Conservation (phyloP, 1,140 invertebrate species). For the Brachionus sp. region DNA sequence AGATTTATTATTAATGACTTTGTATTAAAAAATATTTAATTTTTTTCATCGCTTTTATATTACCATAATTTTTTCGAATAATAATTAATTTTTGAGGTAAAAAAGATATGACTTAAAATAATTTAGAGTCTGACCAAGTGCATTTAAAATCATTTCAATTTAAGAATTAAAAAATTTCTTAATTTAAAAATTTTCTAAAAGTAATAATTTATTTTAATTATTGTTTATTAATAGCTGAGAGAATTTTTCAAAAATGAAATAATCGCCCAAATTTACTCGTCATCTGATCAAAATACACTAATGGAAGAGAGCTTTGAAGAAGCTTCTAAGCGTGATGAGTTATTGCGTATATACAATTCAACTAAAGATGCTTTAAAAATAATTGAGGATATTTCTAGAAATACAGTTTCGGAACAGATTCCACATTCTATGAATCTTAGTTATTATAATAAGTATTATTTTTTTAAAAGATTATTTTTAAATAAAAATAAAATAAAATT, state of each 20-base stretch:
- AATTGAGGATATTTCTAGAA: conserved; percentile 95
- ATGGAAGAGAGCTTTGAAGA: conserved; percentile 99
- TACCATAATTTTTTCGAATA: no score
- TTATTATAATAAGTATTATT: not conserved
- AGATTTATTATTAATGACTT: no score
- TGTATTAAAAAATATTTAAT: no score
- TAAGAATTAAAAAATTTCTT: no score
- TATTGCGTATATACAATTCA: conserved; percentile 97
- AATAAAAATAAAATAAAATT: not conserved
- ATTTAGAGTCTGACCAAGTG: no score
- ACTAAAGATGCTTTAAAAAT: conserved; percentile 95
- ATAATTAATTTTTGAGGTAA: no score
- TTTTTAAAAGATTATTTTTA: not conserved
- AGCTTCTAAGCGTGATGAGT: conserved; percentile 90
- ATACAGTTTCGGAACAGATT: conserved; percentile 67
- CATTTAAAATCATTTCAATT: no score
- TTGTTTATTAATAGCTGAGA: not conserved
- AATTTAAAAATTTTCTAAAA: no score
- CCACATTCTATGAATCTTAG: not conserved
- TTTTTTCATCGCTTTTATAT: no score
- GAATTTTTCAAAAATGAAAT: conserved; percentile 37
- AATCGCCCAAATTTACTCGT: conserved; percentile 25
- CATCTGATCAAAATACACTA: conserved; percentile 69
- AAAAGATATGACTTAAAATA: no score
- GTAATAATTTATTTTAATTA: not conserved